Evolutionary conservation across 2,797 vertebrate species (phyloP).

Genomic region (Arnoldichthys spilopterus): DNA sequence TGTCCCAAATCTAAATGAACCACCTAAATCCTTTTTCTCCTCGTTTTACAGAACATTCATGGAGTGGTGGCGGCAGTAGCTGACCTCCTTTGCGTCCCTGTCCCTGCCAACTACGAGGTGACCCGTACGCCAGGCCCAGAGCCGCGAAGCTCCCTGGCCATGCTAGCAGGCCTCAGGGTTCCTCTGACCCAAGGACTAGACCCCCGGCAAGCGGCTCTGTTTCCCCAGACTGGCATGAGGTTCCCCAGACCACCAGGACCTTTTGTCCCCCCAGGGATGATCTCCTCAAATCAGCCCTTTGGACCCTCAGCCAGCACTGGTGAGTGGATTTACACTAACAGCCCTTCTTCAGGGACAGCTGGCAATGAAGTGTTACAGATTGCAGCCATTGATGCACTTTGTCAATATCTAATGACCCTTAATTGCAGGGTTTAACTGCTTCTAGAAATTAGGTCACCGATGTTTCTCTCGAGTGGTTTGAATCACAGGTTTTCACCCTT

Average conservation of each 20-base stretch:
- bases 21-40: background rate
- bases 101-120: constrained; percentile 84
- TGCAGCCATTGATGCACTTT: constrained; percentile 2
- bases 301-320: constrained; percentile 66
- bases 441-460: constrained; percentile 14
- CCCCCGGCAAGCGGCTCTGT: constrained; percentile 76
- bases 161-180: constrained; percentile 70
- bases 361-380: constrained; percentile 8
- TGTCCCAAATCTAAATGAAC: background rate
- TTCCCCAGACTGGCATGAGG: constrained; percentile 69
- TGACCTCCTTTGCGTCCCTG: constrained; percentile 85
- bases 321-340: background rate
- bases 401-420: constrained; percentile 23
- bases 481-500: constrained; percentile 4
- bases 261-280: constrained; percentile 57
- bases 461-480: constrained; percentile 13
- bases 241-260: constrained; percentile 68
- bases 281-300: constrained; percentile 17
- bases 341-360: background rate
- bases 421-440: constrained; percentile 29
- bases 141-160: constrained; percentile 65
- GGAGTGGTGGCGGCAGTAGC: constrained; percentile 89
- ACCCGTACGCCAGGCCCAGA: constrained; percentile 74
- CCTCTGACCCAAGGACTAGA: constrained; percentile 65
- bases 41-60: constrained; percentile 84